Base-by-base conservation (phyloP, 2,113 vertebrate species). In the Odontophorus gujanensis region DNA sequence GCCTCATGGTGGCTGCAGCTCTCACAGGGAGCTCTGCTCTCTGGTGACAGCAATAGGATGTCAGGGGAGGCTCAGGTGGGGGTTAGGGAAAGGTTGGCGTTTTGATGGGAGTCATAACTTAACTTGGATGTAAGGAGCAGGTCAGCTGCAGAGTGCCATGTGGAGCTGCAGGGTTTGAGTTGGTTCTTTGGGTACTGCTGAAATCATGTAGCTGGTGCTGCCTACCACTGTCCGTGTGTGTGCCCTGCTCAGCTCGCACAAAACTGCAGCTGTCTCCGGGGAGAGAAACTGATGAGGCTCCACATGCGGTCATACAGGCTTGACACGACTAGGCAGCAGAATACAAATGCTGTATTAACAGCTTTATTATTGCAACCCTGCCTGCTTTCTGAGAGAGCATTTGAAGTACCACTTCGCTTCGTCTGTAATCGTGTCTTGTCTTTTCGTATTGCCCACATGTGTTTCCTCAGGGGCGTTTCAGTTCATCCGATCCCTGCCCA, bases 271-370 rank as follows among this genome's bases (percentile, higher is more conserved):
- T 50, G n/a, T 59, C 36, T 58, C 4, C 5, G 20, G 16, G 40
- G 30, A 42, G 55, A 25, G 61, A 50, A 63, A 66, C 71, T 75
- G 36, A 8, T 55, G 43, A 36, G 13, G 14, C 28, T 72, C 40
- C 50, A 6, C 3, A 0, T 12, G 2, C 16, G 18, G 40, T 57
- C 2, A 0, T 26, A 26, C 26, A 0, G 0, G 22, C 55, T 26
- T 57, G 69, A 30, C 48, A 47, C 1, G 1, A 6, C 58, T 24
- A 74, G 62, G 18, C 75, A 83, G 66, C 40, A 42, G 74, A 59
- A 34, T n/a, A 17, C 50, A 28, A 84, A 42, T 47, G 63, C 28
- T 81, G 21, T 48, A 5, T 75, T 63, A 61, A 47, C 55, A 59
- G 47, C 67, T 92, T 65, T 79, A 6, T 48, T 79, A 21, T 11